A percentile compares a stretch with the other conserved stretches of the same genome.
Evolutionary conservation across 2,888 invertebrate species (phyloP).

Genomic region (Pseudococcus longispinus): DNA sequence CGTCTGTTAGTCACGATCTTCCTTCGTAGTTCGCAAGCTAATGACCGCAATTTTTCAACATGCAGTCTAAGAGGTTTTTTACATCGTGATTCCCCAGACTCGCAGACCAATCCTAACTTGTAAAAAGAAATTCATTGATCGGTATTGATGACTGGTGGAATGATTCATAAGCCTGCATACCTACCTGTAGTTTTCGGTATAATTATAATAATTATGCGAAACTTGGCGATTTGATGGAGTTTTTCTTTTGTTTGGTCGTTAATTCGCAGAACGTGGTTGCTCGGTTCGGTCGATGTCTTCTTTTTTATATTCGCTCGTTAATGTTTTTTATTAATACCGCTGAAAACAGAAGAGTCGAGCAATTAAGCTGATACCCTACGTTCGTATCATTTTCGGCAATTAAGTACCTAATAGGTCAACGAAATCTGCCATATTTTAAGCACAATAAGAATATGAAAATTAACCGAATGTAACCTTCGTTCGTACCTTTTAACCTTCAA

Average conservation of each 20-base stretch:
- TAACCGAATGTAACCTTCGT: conserved; percentile 31
- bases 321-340: background rate
- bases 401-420: conserved; percentile 15
- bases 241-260: background rate
- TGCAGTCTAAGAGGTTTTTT: background rate
- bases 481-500: conserved; percentile 36
- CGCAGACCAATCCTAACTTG: background rate
- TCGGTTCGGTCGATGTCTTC: background rate
- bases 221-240: background rate
- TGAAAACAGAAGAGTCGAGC: background rate
- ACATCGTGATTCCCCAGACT: background rate
- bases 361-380: background rate
- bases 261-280: background rate
- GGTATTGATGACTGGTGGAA: background rate
- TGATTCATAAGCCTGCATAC: background rate
- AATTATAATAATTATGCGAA: background rate
- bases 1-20: conserved; percentile 4
- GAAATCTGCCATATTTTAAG: conserved; percentile 1
- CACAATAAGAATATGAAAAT: conserved; percentile 12
- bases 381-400: conserved; percentile 23
- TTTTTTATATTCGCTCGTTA: background rate
- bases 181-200: background rate
- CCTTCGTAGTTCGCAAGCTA: background rate
- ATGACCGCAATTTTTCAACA: conserved; percentile 14
- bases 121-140: background rate